phyloP scores from a whole-genome alignment of 2,113 vertebrate genomes.

The Ammodramus savannarum region DNA sequence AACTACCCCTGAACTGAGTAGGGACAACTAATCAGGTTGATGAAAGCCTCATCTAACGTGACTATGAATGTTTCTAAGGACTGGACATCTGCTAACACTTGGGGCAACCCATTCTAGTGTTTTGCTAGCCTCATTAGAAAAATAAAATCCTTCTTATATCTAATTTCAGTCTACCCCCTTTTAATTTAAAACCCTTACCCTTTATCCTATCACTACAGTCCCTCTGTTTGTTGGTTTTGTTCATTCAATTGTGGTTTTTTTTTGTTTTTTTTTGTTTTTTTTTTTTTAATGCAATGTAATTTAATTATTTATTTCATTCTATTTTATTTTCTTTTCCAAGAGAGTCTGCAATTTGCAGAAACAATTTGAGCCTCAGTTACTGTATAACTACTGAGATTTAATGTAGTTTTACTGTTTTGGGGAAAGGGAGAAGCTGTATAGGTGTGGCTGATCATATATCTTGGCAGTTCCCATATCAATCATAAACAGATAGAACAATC shows the following conservation, averaged over 20 bases:
- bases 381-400: neutral
- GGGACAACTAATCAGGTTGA: neutral
- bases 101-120: rapidly evolving
- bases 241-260: neutral
- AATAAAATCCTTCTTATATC: neutral
- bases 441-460: neutral
- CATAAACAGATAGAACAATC: neutral
- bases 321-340: neutral
- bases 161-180: neutral
- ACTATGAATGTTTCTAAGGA: neutral
- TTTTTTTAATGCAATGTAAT: too few species aligned
- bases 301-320: neutral
- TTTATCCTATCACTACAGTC: neutral
- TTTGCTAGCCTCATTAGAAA: neutral
- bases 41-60: rapidly evolving
- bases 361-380: neutral
- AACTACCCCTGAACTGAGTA: neutral
- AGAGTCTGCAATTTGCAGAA: neutral
- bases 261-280: too few species aligned
- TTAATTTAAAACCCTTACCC: neutral
- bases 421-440: neutral
- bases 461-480: neutral
- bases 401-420: neutral
- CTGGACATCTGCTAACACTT: rapidly evolving
- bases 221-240: neutral